Base-by-base conservation (phyloP, 2,797 vertebrate genomes). In the Coregonus suidteri region DNA sequence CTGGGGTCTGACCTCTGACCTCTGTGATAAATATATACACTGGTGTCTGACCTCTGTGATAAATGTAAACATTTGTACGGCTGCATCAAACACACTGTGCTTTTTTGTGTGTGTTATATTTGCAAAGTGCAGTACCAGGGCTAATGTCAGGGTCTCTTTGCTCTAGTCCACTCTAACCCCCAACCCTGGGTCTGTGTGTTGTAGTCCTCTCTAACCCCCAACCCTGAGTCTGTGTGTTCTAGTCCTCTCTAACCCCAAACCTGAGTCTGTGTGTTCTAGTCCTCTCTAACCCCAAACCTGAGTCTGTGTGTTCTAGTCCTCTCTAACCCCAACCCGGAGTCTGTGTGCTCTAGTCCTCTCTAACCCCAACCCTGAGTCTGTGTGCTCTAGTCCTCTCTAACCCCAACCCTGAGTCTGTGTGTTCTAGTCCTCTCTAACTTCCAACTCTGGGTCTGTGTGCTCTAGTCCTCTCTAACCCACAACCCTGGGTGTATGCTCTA, bases 151-250 rank as follows among this genome's bases (percentile, higher is more conserved):
- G 3, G 47, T 53, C 52, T 74, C 14, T 31, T 70, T 80, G 75
- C 74, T 75, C 20, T 79, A 54, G 37, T 74, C 9, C 71, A n/a
- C 73, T 71, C 54, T 83, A 75, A 87, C 84, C 83, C 84, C 52
- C 18, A 41, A 56, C 31, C 31, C 31, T 90, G 78, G 68, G 41
- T 53, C 53, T 73, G 15, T 31, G 73, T 80, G 75, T 73, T 74
- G 18, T 78, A 53, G 51, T 74, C 14, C 71, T n/a, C 73, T 71
- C 54, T 83, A 75, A 87, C 84, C 83, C 84, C 52, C 18, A 41
- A 56, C 31, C 2, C 31, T 34, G 31, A 3, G 31, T 35, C 35
- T 5, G 35, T 35, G 35, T 35, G 4, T 5, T 35, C 4, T 35
- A 35, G 0, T 35, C 5, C 35, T 2, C 31, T 34, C 31, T 34